Conservation (phyloP, 2,113 vertebrate species). For the Perognathus longimembris region DNA sequence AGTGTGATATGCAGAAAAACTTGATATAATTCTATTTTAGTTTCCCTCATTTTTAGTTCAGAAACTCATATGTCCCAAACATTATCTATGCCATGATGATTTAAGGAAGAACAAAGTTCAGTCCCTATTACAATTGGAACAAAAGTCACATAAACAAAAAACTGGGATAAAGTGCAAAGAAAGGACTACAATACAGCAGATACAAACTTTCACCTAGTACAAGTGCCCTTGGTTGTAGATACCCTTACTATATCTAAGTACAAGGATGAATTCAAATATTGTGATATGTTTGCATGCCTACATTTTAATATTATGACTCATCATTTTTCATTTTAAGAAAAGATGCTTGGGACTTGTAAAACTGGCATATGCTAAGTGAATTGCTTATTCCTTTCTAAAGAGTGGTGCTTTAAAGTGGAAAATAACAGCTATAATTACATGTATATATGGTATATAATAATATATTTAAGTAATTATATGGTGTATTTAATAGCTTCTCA, state of each 20-base stretch:
- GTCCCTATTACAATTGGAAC: neutral
- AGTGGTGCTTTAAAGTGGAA: slow-evolving; percentile 21
- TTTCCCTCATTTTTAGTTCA: neutral
- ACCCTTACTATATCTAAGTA: neutral
- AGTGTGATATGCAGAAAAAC: no score
- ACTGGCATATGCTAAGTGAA: neutral
- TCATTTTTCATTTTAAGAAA: slow-evolving; percentile 45
- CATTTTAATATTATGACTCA: slow-evolving; percentile 3
- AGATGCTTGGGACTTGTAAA: neutral
- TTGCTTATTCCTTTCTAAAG: slow-evolving; percentile 44
- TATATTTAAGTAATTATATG: neutral
- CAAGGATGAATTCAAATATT: neutral
- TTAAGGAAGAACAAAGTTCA: neutral
- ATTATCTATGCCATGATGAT: neutral
- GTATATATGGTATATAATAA: neutral
- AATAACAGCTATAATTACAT: neutral
- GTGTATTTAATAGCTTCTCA: neutral
- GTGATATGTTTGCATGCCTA: neutral
- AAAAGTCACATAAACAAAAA: neutral
- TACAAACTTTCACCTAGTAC: neutral
- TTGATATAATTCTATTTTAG: no score
- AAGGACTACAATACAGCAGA: neutral
- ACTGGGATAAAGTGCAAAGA: neutral
- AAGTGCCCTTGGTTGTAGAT: no score
- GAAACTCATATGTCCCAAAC: neutral